Percentiles rank a stretch among this genome's conserved stretches.
Conservation (phyloP, 2,797 vertebrate genomes). For the Tangara arthus region DNA sequence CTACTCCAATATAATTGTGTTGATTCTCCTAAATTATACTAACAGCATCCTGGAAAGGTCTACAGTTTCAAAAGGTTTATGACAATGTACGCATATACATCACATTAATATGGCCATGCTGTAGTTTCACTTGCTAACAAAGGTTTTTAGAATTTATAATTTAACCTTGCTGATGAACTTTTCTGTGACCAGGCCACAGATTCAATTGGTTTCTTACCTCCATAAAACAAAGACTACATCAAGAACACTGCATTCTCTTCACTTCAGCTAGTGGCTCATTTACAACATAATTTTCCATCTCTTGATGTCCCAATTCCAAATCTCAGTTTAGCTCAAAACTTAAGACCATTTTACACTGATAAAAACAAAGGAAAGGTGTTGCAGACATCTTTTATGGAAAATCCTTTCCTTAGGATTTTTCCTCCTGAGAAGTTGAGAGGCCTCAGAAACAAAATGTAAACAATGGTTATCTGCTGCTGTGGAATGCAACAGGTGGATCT, state of each 20-base stretch:
- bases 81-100: neutral
- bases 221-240: neutral
- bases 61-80: slow-evolving; percentile 22
- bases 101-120: slow-evolving; percentile 18
- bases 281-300: neutral
- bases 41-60: slow-evolving; percentile 12
- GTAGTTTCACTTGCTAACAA: neutral
- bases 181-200: neutral
- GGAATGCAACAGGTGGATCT: too few species aligned
- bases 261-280: neutral
- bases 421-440: too few species aligned
- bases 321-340: neutral
- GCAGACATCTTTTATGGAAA: too few species aligned
- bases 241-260: neutral
- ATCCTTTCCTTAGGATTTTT: too few species aligned
- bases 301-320: neutral
- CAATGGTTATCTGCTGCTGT: too few species aligned
- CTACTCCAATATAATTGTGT: slow-evolving; percentile 58
- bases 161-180: neutral
- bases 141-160: slow-evolving; percentile 13
- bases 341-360: neutral
- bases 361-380: neutral
- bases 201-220: neutral
- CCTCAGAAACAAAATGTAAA: too few species aligned
- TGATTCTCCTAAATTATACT: slow-evolving; percentile 49